Conservation (phyloP, 1,140 invertebrate species). For the Magallana angulata region DNA sequence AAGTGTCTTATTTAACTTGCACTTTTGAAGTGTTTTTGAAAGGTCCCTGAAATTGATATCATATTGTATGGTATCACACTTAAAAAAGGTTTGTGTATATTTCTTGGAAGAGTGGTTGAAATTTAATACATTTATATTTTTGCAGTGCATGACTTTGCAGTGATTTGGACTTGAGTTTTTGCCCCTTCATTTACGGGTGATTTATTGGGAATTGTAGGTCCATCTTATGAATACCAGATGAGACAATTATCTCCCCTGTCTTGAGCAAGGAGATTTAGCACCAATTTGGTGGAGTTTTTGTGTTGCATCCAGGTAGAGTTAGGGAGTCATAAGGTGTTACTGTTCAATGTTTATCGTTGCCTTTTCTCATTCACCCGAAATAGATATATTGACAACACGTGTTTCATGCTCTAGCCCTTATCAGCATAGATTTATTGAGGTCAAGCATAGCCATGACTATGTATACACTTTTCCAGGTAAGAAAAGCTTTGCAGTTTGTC, state of each 20-base stretch:
- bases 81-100: no score
- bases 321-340: background rate
- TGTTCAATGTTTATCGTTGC: constrained; percentile 24
- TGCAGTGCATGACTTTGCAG: background rate
- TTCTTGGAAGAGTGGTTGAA: no score
- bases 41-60: no score
- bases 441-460: constrained; percentile 35
- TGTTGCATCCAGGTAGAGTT: background rate
- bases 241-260: constrained; percentile 26
- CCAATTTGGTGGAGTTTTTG: background rate
- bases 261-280: background rate
- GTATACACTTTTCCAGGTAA: constrained; percentile 24
- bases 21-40: no score
- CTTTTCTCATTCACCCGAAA: constrained; percentile 35
- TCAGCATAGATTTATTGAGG: constrained; percentile 37
- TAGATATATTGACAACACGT: constrained; percentile 38
- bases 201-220: background rate
- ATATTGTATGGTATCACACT: no score
- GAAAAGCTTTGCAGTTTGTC: constrained; percentile 20
- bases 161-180: background rate
- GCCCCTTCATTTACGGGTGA: no score
- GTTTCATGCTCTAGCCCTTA: constrained; percentile 34
- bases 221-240: constrained; percentile 1
- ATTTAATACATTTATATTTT: no score
- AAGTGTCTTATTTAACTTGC: no score